A percentile compares a stretch with the other conserved stretches of the same genome.
Conservation (phyloP, 2,113 vertebrate genomes). For the Aythya baeri region DNA sequence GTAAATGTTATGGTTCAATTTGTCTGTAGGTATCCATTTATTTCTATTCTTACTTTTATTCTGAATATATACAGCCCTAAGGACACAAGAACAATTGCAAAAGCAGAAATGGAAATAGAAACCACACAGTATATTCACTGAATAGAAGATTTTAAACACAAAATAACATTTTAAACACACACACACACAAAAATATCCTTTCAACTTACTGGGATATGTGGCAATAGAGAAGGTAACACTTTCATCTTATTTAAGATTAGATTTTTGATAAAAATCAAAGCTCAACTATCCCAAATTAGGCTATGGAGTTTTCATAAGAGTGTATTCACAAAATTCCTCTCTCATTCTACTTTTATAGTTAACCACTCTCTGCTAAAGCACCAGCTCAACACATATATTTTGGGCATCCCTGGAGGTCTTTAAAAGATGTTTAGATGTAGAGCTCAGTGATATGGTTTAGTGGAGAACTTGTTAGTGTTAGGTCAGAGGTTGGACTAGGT, state of each 20-base stretch:
- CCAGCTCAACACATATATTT: fast-evolving
- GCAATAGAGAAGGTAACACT: not conserved
- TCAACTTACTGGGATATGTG: not conserved
- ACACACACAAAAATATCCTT: not conserved
- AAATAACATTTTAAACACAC: not conserved
- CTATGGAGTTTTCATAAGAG: not conserved
- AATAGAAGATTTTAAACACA: not conserved
- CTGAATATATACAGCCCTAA: not conserved
- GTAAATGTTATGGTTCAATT: conserved; percentile 31
- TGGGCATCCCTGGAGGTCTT: not conserved
- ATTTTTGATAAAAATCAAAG: not conserved
- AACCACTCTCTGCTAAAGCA: not conserved
- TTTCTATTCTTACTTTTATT: not conserved
- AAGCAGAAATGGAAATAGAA: not conserved
- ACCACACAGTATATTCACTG: not conserved
- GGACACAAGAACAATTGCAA: not conserved
- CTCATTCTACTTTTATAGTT: not conserved
- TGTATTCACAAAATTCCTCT: not conserved
- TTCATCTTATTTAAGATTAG: not conserved
- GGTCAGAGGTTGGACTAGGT: too few species aligned
- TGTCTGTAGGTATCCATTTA: not conserved
- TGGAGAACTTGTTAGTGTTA: too few species aligned
- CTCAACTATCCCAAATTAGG: not conserved
- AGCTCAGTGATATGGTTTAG: too few species aligned
- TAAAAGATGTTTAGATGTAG: too few species aligned